phyloP scores from a whole-genome alignment of 2,888 invertebrate species.

The Cheilosia scutellata region DNA sequence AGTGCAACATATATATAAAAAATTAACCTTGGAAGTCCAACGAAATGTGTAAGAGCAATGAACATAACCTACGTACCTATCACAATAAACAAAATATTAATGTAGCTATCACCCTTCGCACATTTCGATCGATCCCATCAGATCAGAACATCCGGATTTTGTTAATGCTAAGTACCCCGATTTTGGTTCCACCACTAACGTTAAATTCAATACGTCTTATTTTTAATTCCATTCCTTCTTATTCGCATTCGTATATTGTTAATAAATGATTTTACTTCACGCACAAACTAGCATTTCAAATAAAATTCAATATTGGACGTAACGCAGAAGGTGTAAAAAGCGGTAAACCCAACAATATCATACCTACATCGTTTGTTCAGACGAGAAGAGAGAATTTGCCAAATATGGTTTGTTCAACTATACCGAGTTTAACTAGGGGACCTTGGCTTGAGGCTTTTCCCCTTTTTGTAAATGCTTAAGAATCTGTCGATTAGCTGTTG shows the following conservation, averaged over 20 bases:
- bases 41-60: too few relatives aligned
- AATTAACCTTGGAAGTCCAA: too few relatives aligned
- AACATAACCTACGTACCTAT: not conserved
- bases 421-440: slow-evolving; percentile 45
- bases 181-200: too few relatives aligned
- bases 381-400: slow-evolving; percentile 38
- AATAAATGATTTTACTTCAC: not conserved
- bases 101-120: not conserved
- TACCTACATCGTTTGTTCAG: slow-evolving; percentile 12
- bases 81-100: not conserved
- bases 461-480: slow-evolving; percentile 49
- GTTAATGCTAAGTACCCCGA: too few relatives aligned
- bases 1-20: too few relatives aligned
- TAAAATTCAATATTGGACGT: slow-evolving; percentile 1
- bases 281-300: slow-evolving; percentile 6
- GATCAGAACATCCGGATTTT: too few relatives aligned
- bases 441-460: slow-evolving; percentile 53
- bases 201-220: not conserved
- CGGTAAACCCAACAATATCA: slow-evolving; percentile 33
- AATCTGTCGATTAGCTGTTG: slow-evolving; percentile 35
- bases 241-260: too few relatives aligned
- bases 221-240: not conserved
- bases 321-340: slow-evolving; percentile 49
- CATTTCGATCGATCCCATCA: not conserved
- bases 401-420: slow-evolving; percentile 62